phyloP scores from a whole-genome alignment of 2,797 vertebrate genomes.

The Bufotes viridis region DNA sequence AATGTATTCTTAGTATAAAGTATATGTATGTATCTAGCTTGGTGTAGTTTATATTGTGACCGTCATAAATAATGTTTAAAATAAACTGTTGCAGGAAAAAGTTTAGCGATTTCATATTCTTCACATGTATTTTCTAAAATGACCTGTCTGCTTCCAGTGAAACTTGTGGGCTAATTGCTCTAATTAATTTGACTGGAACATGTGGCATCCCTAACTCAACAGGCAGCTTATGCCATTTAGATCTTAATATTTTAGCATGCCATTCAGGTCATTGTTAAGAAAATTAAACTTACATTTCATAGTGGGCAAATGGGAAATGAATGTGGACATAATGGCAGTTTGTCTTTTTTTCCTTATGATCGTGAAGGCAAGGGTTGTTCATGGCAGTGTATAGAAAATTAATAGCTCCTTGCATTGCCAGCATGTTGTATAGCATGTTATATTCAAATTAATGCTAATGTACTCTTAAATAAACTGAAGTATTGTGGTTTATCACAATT shows the following conservation, averaged over 20 bases:
- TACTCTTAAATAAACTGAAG: too few relatives aligned
- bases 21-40: neutral
- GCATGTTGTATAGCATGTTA: too few relatives aligned
- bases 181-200: slow-evolving; percentile 41
- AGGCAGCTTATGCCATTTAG: neutral
- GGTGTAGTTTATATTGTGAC: neutral
- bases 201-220: slow-evolving; percentile 25
- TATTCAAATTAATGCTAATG: too few relatives aligned
- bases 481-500: too few relatives aligned
- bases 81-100: neutral
- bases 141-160: neutral
- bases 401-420: neutral
- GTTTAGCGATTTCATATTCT: neutral
- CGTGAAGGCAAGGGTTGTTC: neutral
- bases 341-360: neutral
- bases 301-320: neutral
- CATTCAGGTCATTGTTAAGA: neutral
- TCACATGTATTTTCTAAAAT: slow-evolving; percentile 4
- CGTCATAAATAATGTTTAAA: neutral
- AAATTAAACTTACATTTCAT: neutral
- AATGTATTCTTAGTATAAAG: neutral
- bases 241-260: neutral
- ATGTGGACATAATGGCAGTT: neutral
- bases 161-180: neutral
- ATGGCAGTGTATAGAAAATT: neutral